Evolutionary conservation across 2,797 vertebrate species (phyloP).

Genomic region (Clarias platycephalus): DNA sequence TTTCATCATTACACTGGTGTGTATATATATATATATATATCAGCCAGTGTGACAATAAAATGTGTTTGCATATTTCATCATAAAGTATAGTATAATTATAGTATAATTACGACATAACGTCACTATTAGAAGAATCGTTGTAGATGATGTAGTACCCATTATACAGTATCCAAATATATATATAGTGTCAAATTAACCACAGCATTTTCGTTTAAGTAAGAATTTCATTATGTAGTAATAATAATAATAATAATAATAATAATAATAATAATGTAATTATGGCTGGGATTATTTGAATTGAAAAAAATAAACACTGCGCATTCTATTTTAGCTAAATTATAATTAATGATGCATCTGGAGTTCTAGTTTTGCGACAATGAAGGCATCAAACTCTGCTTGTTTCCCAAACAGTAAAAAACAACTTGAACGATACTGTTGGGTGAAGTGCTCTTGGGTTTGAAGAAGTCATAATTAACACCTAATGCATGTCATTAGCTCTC

Average conservation of each 20-base stretch:
- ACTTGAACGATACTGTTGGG: neutral
- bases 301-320: neutral
- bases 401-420: neutral
- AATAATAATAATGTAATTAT: neutral
- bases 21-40: neutral
- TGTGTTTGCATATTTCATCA: neutral
- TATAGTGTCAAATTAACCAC: neutral
- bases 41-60: neutral
- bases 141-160: neutral
- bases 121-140: neutral
- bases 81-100: neutral
- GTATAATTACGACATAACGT: neutral
- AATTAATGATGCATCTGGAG: neutral
- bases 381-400: neutral
- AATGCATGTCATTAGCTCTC: conserved; percentile 21
- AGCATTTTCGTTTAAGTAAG: neutral
- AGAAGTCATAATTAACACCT: conserved; percentile 37
- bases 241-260: neutral
- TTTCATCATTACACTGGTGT: neutral
- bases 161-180: neutral
- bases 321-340: neutral
- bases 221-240: neutral
- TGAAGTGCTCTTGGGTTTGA: conserved; percentile 24
- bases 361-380: neutral
- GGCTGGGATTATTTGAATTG: neutral